Evolutionary conservation across 35 echinoderm and acorn worm species (phyloP).

Genomic region (Diadema setosum): DNA sequence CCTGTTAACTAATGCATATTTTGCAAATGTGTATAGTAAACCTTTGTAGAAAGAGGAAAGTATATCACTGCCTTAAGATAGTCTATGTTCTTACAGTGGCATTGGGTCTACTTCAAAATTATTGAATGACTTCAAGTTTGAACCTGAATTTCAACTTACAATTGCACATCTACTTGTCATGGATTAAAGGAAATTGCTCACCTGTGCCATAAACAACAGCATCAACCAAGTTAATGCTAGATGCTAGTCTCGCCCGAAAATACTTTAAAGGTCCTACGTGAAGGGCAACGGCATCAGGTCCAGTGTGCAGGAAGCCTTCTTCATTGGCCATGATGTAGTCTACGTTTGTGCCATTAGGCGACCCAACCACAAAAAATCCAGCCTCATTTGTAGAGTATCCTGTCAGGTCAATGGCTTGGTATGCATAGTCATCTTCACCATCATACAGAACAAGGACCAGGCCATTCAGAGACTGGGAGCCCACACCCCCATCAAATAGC

Average conservation of each 20-base stretch:
- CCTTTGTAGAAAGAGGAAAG: too few species aligned
- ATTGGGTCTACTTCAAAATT: too few species aligned
- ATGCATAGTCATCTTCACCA: background rate
- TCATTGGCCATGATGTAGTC: conserved; percentile 10
- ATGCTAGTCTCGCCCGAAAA: background rate
- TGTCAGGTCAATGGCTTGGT: conserved; percentile 26
- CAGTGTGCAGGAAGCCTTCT: conserved; percentile 19
- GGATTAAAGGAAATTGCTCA: background rate
- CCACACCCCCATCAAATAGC: conserved; percentile 63
- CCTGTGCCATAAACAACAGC: conserved; percentile 41
- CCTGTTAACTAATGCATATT: too few species aligned
- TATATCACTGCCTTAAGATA: too few species aligned
- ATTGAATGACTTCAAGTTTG: too few species aligned
- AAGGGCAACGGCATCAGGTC: conserved; percentile 61
- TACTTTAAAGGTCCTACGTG: conserved; percentile 44
- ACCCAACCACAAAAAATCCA: conserved; percentile 60
- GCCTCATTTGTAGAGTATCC: conserved; percentile 58
- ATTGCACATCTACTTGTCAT: too few species aligned
- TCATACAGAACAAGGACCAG: conserved; percentile 55
- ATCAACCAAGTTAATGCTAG: conserved; percentile 59
- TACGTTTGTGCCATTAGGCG: conserved; percentile 36
- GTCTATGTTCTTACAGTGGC: too few species aligned
- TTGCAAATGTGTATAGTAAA: too few species aligned
- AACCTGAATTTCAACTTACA: too few species aligned
- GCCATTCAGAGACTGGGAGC: conserved; percentile 62